A percentile compares a stretch with the other conserved stretches of the same genome.
phyloP scores from a whole-genome alignment of 2,888 invertebrate genomes.

The Orthosia gothica region DNA sequence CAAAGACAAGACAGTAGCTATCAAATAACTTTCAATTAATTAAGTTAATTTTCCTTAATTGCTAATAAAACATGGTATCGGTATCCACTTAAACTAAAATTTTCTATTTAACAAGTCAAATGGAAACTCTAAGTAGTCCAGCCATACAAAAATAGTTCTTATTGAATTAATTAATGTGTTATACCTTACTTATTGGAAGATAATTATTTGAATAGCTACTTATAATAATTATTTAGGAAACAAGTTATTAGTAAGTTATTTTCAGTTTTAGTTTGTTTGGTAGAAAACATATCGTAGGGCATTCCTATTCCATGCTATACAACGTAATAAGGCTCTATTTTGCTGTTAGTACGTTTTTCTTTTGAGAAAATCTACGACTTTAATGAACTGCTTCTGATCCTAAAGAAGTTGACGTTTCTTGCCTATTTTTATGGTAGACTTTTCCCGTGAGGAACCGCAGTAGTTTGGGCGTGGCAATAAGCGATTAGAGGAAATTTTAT shows the following conservation, averaged over 20 bases:
- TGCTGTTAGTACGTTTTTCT: too few relatives aligned
- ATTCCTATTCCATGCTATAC: too few relatives aligned
- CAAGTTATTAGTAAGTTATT: neutral
- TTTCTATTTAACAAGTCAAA: constrained; percentile 53
- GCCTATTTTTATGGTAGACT: neutral
- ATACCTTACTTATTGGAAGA: constrained; percentile 1
- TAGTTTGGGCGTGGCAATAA: too few relatives aligned
- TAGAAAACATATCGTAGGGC: too few relatives aligned
- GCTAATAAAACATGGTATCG: constrained; percentile 54
- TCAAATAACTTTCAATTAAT: constrained; percentile 57
- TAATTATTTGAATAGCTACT: constrained; percentile 22
- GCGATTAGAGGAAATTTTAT: too few relatives aligned
- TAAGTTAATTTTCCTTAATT: constrained; percentile 65
- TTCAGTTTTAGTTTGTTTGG: neutral
- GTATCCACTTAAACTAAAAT: constrained; percentile 56
- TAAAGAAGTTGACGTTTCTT: neutral
- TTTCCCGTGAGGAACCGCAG: too few relatives aligned
- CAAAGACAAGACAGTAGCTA: constrained; percentile 28
- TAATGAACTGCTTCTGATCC: too few relatives aligned
- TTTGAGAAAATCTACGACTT: too few relatives aligned
- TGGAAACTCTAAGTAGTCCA: constrained; percentile 30
- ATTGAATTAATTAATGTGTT: constrained; percentile 29
- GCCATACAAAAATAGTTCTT: constrained; percentile 23
- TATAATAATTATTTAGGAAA: neutral
- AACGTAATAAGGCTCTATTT: too few relatives aligned